Percentiles rank a stretch among this genome's conserved stretches.
These are phyloP conservation scores for Drosophila tani DNA, from an alignment of 1,140 invertebrate genomes.

Conservation along the genomic window DNA sequence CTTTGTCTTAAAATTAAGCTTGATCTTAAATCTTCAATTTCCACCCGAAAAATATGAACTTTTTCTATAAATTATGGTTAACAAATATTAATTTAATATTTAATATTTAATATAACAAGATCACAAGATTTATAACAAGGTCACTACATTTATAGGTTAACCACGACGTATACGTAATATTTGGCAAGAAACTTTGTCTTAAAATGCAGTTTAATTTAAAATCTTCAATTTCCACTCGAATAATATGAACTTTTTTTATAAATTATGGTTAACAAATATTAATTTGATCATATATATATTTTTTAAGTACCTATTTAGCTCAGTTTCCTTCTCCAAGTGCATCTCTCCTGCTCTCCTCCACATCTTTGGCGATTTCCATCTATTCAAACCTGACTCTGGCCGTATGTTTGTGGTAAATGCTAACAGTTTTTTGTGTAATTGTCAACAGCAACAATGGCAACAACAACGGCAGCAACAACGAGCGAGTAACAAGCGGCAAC, in stretches of 20 bases:
- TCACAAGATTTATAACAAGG: too few relatives aligned
- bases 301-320: too few relatives aligned
- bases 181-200: background rate
- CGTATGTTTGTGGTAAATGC: constrained; percentile 78
- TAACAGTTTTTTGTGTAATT: constrained; percentile 80
- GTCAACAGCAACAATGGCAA: constrained; percentile 61
- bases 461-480: background rate
- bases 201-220: background rate
- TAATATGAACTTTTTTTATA: too few relatives aligned
- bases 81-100: too few relatives aligned
- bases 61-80: too few relatives aligned
- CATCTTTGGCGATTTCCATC: constrained; percentile 51
- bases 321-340: background rate
- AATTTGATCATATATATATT: too few relatives aligned
- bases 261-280: too few relatives aligned
- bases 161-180: background rate
- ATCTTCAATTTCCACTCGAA: too few relatives aligned
- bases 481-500: constrained; percentile 17
- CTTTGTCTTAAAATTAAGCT: background rate
- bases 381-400: constrained; percentile 45
- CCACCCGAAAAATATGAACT: too few relatives aligned
- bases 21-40: too few relatives aligned
- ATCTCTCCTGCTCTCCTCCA: background rate
- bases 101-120: too few relatives aligned
- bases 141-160: too few relatives aligned